These are phyloP conservation scores for Tiphia femorata DNA, from an alignment of 2,888 invertebrate genomes.

Conservation along the genomic window DNA sequence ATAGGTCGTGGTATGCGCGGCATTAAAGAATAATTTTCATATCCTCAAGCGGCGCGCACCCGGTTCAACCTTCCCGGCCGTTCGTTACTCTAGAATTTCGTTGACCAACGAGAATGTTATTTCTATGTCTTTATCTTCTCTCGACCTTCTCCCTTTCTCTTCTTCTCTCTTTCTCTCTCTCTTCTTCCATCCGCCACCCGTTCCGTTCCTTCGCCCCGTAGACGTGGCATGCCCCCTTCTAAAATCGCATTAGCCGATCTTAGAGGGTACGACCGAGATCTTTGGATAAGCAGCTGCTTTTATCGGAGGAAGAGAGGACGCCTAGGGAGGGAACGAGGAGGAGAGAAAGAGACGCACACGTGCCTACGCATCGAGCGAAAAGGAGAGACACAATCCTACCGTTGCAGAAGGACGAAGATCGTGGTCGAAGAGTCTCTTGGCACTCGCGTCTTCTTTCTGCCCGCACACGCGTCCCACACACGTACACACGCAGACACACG, in stretches of 20 bases:
- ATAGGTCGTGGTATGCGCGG: no score
- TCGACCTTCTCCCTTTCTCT: conserved; percentile 6
- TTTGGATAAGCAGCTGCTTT: conserved; percentile 50
- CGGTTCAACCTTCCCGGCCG: no score
- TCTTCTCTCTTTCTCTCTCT: conserved; percentile 13
- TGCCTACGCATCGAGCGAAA: no score
- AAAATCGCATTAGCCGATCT: conserved; percentile 53
- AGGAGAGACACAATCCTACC: neutral
- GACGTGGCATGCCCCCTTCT: conserved; percentile 39
- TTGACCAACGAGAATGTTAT: neutral
- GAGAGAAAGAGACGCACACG: conserved; percentile 6
- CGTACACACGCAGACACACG: no score
- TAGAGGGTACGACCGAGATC: conserved; percentile 44
- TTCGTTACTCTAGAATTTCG: neutral
- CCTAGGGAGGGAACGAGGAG: conserved; percentile 13
- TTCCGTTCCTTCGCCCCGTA: conserved; percentile 4
- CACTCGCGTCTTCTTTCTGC: neutral
- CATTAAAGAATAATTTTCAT: no score
- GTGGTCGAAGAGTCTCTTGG: no score
- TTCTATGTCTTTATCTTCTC: conserved; percentile 6
- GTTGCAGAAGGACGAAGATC: no score
- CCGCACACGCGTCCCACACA: neutral
- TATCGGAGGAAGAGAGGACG: conserved; percentile 23
- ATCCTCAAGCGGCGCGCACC: no score
- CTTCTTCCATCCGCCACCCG: neutral